These are phyloP conservation scores for Salvelinus alpinus DNA, from an alignment of 2,113 vertebrate species.

Conservation along the genomic window DNA sequence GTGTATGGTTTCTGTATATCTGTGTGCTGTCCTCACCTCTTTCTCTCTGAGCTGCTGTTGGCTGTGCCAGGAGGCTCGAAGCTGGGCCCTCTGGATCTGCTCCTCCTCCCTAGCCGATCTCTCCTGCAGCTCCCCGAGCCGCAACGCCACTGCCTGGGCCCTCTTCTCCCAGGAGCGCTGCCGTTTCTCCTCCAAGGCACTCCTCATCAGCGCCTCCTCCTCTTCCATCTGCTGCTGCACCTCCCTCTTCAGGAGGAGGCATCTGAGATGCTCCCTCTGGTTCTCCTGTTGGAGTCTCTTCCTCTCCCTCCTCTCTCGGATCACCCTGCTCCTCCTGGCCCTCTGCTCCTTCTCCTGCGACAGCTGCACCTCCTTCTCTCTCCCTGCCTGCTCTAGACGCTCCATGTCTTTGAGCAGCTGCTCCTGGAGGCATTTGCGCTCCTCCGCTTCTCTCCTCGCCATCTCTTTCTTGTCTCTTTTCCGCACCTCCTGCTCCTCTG, in stretches of 20 bases:
- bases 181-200: conserved; percentile 63
- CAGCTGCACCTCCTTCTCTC: conserved; percentile 49
- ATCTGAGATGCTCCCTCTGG: conserved; percentile 64
- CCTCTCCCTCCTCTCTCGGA: conserved; percentile 36
- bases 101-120: conserved; percentile 54
- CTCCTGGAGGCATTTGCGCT: conserved; percentile 57
- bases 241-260: conserved; percentile 70
- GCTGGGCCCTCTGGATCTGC: conserved; percentile 54
- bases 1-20: too few species aligned
- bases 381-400: conserved; percentile 30
- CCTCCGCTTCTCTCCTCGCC: conserved; percentile 41
- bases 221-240: conserved; percentile 67
- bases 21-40: conserved; percentile 9
- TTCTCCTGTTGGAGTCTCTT: conserved; percentile 64
- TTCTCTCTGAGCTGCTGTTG: conserved; percentile 54
- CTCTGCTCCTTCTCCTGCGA: conserved; percentile 57
- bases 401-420: conserved; percentile 54
- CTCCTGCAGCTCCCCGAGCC: conserved; percentile 51
- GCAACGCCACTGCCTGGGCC: conserved; percentile 33
- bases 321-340: conserved; percentile 50
- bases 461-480: conserved; percentile 40
- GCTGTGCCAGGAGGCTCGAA: conserved; percentile 43
- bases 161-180: conserved; percentile 48
- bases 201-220: conserved; percentile 56
- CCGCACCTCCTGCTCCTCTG: conserved; percentile 55